phyloP scores from a whole-genome alignment of 2,797 vertebrate genomes.

The Myripristis jacobus region DNA sequence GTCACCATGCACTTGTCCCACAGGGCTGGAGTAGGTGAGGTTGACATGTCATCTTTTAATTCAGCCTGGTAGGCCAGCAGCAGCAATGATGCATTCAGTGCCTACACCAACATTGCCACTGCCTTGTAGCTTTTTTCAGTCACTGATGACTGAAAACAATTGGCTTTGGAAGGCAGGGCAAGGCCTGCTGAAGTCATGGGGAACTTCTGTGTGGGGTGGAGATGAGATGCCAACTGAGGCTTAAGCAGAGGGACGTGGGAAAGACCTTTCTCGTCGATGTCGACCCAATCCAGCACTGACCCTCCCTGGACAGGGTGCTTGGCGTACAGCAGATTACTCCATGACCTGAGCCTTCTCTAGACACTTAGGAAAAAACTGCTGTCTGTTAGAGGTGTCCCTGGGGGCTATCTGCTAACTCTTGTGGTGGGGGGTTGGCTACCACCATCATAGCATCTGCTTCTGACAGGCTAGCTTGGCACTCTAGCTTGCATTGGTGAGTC shows the following conservation, averaged over 20 bases:
- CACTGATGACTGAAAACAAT: background rate
- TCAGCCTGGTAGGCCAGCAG: no score
- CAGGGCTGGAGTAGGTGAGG: background rate
- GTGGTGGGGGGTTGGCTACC: no score
- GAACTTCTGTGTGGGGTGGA: no score
- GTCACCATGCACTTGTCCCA: background rate
- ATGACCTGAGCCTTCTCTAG: background rate
- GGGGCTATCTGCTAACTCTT: no score
- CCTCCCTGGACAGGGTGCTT: background rate
- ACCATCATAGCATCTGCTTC: no score
- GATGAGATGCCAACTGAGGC: background rate
- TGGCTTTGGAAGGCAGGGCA: no score
- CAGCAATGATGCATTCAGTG: no score
- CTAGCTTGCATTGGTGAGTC: no score
- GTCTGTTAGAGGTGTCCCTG: background rate
- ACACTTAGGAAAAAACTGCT: background rate
- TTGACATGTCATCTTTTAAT: background rate
- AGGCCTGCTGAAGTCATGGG: no score
- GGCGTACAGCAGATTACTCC: background rate
- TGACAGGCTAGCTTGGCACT: no score
- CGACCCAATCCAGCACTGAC: background rate
- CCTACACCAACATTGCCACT: no score
- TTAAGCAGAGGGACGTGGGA: background rate
- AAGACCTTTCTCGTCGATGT: background rate
- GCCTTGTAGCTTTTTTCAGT: background rate